Evolutionary conservation across 2,888 invertebrate genomes (phyloP), one percentile per base, ranked within the genome.

Genomic region (Heliconius charithonia): DNA sequence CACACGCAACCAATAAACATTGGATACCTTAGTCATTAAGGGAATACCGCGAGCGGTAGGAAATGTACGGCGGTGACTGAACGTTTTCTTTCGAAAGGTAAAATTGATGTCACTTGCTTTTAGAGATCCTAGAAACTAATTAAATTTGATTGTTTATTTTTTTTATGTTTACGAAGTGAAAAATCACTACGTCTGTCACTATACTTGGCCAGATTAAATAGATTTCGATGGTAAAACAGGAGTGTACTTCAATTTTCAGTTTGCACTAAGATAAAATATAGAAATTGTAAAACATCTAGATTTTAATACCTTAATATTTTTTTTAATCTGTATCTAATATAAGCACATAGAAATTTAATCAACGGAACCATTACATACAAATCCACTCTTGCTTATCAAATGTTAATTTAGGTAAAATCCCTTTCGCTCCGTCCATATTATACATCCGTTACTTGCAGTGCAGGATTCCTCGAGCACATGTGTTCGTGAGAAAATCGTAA

Each of bases 401-500:
- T 81, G 77, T 81, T 80, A 79, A 80, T 80, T 77, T 77, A 70
- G 79, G 81, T 78, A 80, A 79, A 80, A 78, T 79, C 79, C 82
- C 79, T 81, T 80, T 81, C 79, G 82, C 83, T 80, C 77, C 79
- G 78, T 82, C 79, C 80, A 81, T 78, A 80, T 81, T 81, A 83
- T 82, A 82, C 80, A 81, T 81, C 81, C 81, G 80, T 80, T 76
- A 65, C 72, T 79, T 71, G 79, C 76, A 79, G 41, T 89, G 88
- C 87, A 70, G 83, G 82, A 81, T 81, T 83, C 83, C 84, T 83
- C 87, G 80, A 71, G 80, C 84, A 87, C 91, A 92, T 89, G 87
- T 91, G 91, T 87, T 87, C 92, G 92, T 93, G 93, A 92, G 93
- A 93, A 92, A 87, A 85, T 90, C 87, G 87, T 88, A 90, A 80